A percentile compares a stretch with the other conserved stretches of the same genome.
phyloP scores from a whole-genome alignment of 1,140 invertebrate species.

The Leguminivora glycinivorella region DNA sequence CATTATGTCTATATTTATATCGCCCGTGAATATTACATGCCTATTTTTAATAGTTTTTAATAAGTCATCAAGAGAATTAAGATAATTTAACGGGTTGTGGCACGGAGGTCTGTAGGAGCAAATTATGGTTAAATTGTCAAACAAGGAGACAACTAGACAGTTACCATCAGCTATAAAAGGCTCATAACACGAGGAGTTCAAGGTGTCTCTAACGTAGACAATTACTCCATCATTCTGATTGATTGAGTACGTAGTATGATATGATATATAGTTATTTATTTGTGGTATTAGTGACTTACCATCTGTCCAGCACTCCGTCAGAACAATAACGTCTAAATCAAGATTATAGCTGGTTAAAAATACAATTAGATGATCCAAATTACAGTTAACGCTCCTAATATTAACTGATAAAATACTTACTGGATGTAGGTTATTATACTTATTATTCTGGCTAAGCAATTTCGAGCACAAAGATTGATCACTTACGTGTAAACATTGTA shows the following conservation, averaged over 20 bases:
- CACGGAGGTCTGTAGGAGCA: no score
- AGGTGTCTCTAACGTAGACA: not conserved
- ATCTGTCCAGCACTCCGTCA: not conserved
- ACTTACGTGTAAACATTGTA: not conserved
- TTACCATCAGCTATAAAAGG: not conserved
- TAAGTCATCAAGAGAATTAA: not conserved
- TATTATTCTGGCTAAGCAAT: not conserved
- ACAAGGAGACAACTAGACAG: conserved; percentile 27
- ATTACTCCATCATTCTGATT: not conserved
- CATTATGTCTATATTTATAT: no score
- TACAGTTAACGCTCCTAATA: not conserved
- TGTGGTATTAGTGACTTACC: not conserved
- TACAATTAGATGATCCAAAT: not conserved
- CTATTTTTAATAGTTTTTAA: no score
- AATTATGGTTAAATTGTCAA: no score
- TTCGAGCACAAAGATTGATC: not conserved
- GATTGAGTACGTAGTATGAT: not conserved
- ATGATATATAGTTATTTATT: not conserved
- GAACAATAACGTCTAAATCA: not conserved
- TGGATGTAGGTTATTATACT: not conserved
- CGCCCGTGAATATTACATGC: no score
- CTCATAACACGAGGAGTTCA: not conserved
- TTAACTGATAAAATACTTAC: not conserved
- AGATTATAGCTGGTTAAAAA: not conserved
- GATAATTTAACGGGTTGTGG: not conserved